Percentiles rank a stretch among this genome's conserved stretches.
phyloP scores from a whole-genome alignment of 2,888 invertebrate genomes.

The Scaeva pyrastri region DNA sequence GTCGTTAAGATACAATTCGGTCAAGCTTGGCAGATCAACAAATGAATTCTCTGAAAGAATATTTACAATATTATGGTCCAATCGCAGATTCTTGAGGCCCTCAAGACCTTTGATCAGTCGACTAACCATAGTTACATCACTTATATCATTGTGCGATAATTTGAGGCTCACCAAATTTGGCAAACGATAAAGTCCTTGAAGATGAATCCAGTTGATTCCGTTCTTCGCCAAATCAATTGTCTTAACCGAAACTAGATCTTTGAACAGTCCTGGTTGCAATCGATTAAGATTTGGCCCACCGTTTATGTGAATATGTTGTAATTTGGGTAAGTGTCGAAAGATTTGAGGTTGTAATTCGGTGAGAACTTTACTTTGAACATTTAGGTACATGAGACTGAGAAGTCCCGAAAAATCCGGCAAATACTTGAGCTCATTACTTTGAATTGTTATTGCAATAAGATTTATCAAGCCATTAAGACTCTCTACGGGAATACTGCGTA shows the following conservation, averaged over 20 bases:
- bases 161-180: slow-evolving; percentile 89
- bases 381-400: slow-evolving; percentile 89
- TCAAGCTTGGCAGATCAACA: slow-evolving; percentile 90
- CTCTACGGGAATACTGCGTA: slow-evolving; percentile 91
- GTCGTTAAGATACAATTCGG: slow-evolving; percentile 88
- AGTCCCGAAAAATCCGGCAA: slow-evolving; percentile 90
- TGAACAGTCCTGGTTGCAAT: slow-evolving; percentile 90
- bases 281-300: slow-evolving; percentile 88
- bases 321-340: slow-evolving; percentile 88
- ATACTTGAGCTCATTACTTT: slow-evolving; percentile 90
- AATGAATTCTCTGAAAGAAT: slow-evolving; percentile 91
- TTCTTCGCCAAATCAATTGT: slow-evolving; percentile 91
- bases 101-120: slow-evolving; percentile 90
- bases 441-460: slow-evolving; percentile 93
- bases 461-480: slow-evolving; percentile 90
- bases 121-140: slow-evolving; percentile 92
- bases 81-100: slow-evolving; percentile 88
- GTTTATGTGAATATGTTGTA: slow-evolving; percentile 90
- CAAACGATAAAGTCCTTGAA: slow-evolving; percentile 88
- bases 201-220: slow-evolving; percentile 91
- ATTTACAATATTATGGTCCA: slow-evolving; percentile 90
- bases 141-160: slow-evolving; percentile 89
- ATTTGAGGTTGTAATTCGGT: slow-evolving; percentile 88
- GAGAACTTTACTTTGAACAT: slow-evolving; percentile 88
- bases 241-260: slow-evolving; percentile 88